phyloP scores from a whole-genome alignment of 2,797 vertebrate genomes.

The Gouania willdenowi region DNA sequence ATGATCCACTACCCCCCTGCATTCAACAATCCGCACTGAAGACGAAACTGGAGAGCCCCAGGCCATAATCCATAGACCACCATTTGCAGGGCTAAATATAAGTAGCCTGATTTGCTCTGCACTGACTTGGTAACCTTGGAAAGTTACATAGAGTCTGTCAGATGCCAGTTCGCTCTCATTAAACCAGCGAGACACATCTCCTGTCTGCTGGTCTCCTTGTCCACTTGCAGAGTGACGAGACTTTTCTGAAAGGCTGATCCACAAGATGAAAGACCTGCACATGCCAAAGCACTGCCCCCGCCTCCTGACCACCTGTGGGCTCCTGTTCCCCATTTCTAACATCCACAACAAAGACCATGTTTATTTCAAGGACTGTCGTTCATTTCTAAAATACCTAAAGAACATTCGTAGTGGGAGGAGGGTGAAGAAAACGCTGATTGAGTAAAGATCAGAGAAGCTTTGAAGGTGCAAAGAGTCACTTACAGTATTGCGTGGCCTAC shows the following conservation, averaged over 20 bases:
- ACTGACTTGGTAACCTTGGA: conserved; percentile 67
- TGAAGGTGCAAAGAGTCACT: conserved; percentile 32
- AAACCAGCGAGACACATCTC: conserved; percentile 52
- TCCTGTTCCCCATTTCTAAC: conserved; percentile 34
- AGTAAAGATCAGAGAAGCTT: conserved; percentile 45
- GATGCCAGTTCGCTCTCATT: conserved; percentile 46
- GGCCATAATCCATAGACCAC: conserved; percentile 76
- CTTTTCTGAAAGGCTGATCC: conserved; percentile 36
- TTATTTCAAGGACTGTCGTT: conserved; percentile 25
- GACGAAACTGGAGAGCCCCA: conserved; percentile 77
- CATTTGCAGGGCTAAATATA: conserved; percentile 81
- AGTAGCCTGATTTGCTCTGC: conserved; percentile 67
- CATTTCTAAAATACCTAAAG: conserved; percentile 9
- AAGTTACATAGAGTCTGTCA: conserved; percentile 53
- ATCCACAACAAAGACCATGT: conserved; percentile 37
- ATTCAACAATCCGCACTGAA: conserved; percentile 63
- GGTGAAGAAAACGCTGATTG: conserved; percentile 33
- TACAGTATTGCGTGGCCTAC: conserved; percentile 34
- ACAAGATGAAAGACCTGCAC: conserved; percentile 34
- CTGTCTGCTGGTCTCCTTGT: conserved; percentile 15
- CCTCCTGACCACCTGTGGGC: conserved; percentile 41
- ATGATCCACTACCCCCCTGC: conserved; percentile 39
- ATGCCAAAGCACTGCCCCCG: conserved; percentile 30
- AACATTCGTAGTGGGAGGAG: conserved; percentile 14
- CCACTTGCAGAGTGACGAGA: conserved; percentile 20